phyloP scores from a whole-genome alignment of 2,888 invertebrate species.

The Ophonus ardosiacus region DNA sequence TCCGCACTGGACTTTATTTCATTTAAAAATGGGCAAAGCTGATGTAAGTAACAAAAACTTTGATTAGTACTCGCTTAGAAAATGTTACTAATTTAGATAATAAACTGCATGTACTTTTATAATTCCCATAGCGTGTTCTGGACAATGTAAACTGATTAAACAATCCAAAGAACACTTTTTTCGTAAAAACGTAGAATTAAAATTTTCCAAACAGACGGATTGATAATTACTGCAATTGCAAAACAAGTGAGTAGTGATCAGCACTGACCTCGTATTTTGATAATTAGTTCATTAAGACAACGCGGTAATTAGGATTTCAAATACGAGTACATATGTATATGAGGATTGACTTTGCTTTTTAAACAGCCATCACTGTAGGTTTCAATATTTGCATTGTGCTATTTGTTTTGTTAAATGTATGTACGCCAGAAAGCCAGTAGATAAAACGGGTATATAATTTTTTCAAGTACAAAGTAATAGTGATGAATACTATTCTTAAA shows the following conservation, averaged over 20 bases:
- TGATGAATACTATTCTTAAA: no score
- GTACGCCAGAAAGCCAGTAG: background rate
- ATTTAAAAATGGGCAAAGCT: conserved; percentile 10
- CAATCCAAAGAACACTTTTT: conserved; percentile 12
- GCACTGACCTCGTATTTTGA: conserved; percentile 32
- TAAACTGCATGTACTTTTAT: conserved; percentile 4
- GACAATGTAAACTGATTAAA: conserved; percentile 6
- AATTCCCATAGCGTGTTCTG: conserved; percentile 14
- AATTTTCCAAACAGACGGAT: conserved; percentile 21
- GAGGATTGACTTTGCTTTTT: background rate
- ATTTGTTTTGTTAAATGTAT: background rate
- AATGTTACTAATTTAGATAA: conserved; percentile 21
- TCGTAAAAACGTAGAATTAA: conserved; percentile 29
- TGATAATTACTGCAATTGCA: conserved; percentile 40
- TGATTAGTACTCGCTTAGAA: no score
- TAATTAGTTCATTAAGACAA: conserved; percentile 38
- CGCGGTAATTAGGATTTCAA: conserved; percentile 1
- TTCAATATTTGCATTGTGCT: background rate
- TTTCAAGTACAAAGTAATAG: background rate
- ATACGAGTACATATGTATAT: background rate
- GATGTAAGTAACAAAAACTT: conserved; percentile 7
- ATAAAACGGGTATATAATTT: background rate
- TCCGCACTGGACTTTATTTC: background rate
- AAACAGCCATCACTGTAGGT: background rate
- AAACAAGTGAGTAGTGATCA: conserved; percentile 26